Evolutionary conservation across 2,113 vertebrate genomes (phyloP), one percentile per base, ranked within the genome.

Genomic region (Pluvianellus socialis): DNA sequence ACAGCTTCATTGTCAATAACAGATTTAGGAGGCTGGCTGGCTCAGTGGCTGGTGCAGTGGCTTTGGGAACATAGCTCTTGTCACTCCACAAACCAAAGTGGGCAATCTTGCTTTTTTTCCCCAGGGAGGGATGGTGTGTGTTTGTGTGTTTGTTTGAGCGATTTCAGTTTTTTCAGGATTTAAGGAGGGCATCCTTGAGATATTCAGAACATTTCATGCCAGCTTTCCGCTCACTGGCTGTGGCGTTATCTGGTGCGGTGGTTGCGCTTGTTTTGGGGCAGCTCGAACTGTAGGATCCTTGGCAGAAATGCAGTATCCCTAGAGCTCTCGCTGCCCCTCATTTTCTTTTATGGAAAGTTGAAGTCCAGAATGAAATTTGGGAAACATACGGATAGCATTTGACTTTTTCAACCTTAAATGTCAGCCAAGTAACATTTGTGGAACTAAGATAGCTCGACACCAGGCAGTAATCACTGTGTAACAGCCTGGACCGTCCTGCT

Each of bases 381-480:
- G 65, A 53, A 92, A 49, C 20, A 10, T 40, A 70, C 1, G 7
- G 82, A 24, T 22, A 83, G 23, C 26, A 20, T 81, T 89, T 72
- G 72, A 65, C 67, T 92, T 61, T 74, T 59, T 68, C 65, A 91
- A 32, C 59, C 56, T 68, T 86, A 92, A 91, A 92, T 91, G 89
- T 58, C 86, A 96, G 88, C 94, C 86, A 88, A 40, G 47, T 83
- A 87, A 38, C 76, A 40, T 96, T 88, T 90, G 47, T 83, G 79
- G 88, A 83, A 55, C 32, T 6, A 17, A 22, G 53, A 32, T 19
- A 89, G 85, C 55, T 42, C 63, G 65, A 62, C 24, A 33, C 33
- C 9, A 53, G 49, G 42, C 23, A 22, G 0, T 28, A 82, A 62
- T 32, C 53, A 33, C 32, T 19, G 55, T 62, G 47, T 40, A 71